phyloP scores from a whole-genome alignment of 1,140 invertebrate species.

The Heliconius nattereri region DNA sequence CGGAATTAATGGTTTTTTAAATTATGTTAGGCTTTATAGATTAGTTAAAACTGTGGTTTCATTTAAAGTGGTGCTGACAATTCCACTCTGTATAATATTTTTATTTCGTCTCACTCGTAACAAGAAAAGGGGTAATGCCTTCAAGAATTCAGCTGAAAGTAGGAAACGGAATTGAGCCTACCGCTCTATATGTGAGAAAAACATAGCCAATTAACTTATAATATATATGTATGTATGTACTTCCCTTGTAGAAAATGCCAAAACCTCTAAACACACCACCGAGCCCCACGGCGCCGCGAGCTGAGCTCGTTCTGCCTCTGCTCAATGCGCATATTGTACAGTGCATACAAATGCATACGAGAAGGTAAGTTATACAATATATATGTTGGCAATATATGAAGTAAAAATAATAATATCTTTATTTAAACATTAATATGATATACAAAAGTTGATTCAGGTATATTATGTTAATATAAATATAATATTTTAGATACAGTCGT shows the following conservation, averaged over 20 bases:
- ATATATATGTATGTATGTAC: neutral
- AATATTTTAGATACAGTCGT: constrained; percentile 48
- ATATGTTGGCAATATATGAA: neutral
- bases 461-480: neutral
- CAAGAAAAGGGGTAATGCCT: neutral
- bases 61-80: too few relatives aligned
- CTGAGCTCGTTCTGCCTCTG: constrained; percentile 63
- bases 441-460: too few relatives aligned
- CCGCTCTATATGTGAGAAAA: neutral
- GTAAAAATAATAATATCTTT: too few relatives aligned
- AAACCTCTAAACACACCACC: constrained; percentile 60
- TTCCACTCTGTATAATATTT: too few relatives aligned
- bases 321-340: constrained; percentile 61
- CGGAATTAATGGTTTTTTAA: too few relatives aligned
- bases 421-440: too few relatives aligned
- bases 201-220: too few relatives aligned
- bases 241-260: constrained; percentile 50
- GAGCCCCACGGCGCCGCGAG: constrained; percentile 56
- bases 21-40: too few relatives aligned
- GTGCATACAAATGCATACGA: constrained; percentile 70
- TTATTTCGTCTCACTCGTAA: neutral
- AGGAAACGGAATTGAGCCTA: neutral
- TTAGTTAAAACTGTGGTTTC: too few relatives aligned
- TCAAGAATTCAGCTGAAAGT: neutral
- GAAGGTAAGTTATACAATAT: constrained; percentile 49